phyloP scores from a whole-genome alignment of 2,888 invertebrate species.

The Fissipunctia ypsillon region DNA sequence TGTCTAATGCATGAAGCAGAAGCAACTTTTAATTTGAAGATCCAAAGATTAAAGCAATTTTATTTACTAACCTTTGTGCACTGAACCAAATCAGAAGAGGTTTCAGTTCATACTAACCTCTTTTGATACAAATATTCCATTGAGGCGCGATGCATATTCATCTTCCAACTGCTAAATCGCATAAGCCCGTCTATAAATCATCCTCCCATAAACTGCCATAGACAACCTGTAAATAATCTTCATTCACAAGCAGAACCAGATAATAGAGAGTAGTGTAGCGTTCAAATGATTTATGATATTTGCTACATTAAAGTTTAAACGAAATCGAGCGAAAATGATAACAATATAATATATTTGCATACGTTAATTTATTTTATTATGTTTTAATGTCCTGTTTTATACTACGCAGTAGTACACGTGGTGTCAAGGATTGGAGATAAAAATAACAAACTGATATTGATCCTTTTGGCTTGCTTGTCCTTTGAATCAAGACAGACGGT shows the following conservation, averaged over 20 bases:
- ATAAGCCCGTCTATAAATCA: slow-evolving; percentile 41
- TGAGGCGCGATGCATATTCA: slow-evolving; percentile 21
- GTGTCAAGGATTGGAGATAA: slow-evolving; percentile 20
- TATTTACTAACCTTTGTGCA: neutral
- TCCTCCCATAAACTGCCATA: slow-evolving; percentile 36
- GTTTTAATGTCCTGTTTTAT: slow-evolving; percentile 37
- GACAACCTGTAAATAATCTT: slow-evolving; percentile 24
- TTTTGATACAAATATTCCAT: neutral
- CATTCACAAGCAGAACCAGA: slow-evolving; percentile 34
- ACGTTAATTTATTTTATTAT: slow-evolving; percentile 39
- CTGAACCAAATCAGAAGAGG: neutral
- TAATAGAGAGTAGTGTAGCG: slow-evolving; percentile 40
- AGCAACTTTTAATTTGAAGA: neutral
- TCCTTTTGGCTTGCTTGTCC: neutral
- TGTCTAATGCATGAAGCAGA: slow-evolving; percentile 20
- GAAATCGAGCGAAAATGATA: slow-evolving; percentile 49
- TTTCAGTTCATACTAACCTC: neutral
- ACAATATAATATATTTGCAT: slow-evolving; percentile 47
- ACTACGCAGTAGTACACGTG: slow-evolving; percentile 42
- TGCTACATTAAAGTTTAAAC: slow-evolving; percentile 46
- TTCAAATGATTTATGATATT: slow-evolving; percentile 51
- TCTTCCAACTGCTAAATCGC: slow-evolving; percentile 25
- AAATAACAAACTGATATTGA: neutral
- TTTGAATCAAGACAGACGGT: neutral
- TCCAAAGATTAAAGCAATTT: neutral